Percentiles rank a stretch among this genome's conserved stretches.
Conservation (phyloP, 2,888 invertebrate genomes). For the Xanthia icteritia region DNA sequence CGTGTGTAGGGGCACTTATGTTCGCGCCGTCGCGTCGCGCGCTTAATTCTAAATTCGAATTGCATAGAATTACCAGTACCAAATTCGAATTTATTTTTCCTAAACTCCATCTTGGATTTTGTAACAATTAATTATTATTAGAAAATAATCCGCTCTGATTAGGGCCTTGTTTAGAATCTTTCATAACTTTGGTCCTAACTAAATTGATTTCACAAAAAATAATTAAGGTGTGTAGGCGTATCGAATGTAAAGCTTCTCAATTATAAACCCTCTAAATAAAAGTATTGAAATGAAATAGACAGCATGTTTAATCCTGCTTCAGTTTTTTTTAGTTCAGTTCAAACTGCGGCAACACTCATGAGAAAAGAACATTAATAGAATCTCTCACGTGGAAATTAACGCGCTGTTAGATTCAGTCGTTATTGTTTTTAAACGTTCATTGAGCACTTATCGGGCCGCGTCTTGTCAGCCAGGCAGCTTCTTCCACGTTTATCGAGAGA, state of each 20-base stretch:
- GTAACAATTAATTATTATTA: slow-evolving; percentile 13
- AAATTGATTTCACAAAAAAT: slow-evolving; percentile 18
- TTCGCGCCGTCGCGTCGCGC: slow-evolving; percentile 68
- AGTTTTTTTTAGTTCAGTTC: slow-evolving; percentile 20
- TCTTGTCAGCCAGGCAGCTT: slow-evolving; percentile 63
- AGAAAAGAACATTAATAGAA: slow-evolving; percentile 51
- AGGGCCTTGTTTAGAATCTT: slow-evolving; percentile 7
- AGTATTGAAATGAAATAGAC: neutral
- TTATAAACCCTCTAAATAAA: slow-evolving; percentile 1
- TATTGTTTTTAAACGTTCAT: slow-evolving; percentile 68
- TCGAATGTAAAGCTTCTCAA: slow-evolving; percentile 12
- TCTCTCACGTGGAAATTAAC: slow-evolving; percentile 66
- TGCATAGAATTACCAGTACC: slow-evolving; percentile 64
- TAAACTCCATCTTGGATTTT: slow-evolving; percentile 40
- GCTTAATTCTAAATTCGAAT: slow-evolving; percentile 70
- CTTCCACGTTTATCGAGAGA: slow-evolving; percentile 58
- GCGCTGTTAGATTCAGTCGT: slow-evolving; percentile 62
- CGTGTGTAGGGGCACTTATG: slow-evolving; percentile 75
- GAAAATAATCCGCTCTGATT: slow-evolving; percentile 26
- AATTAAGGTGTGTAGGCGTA: slow-evolving; percentile 1
- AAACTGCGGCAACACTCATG: slow-evolving; percentile 17
- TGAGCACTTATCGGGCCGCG: slow-evolving; percentile 62
- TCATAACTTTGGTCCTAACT: neutral
- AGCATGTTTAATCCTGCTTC: neutral
- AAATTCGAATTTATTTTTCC: slow-evolving; percentile 57